Evolutionary conservation across 2,888 invertebrate species (phyloP).

Genomic region (Stegophylla sp.): DNA sequence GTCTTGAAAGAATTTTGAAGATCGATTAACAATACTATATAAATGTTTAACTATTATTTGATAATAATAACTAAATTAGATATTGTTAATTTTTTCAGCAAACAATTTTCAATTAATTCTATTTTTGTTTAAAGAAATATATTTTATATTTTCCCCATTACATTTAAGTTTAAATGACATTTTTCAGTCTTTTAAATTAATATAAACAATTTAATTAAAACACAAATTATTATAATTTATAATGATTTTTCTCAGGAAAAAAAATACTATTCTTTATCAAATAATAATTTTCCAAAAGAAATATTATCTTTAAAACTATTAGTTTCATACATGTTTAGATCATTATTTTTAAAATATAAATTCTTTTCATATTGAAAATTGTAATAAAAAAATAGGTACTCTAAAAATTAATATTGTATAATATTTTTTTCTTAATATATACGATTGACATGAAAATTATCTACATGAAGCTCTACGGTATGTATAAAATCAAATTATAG

Average conservation of each 20-base stretch:
- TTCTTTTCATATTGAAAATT: constrained; percentile 22
- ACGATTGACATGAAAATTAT: constrained; percentile 52
- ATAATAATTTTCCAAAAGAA: constrained; percentile 14
- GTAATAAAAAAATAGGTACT: constrained; percentile 53
- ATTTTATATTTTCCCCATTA: neutral
- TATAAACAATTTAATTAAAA: constrained; percentile 32
- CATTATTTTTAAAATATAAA: constrained; percentile 12
- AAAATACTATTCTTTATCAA: constrained; percentile 23
- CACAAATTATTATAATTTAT: constrained; percentile 8
- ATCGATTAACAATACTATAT: neutral
- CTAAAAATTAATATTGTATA: constrained; percentile 57
- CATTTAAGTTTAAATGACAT: constrained; percentile 38
- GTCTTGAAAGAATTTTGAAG: neutral
- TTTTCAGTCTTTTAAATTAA: constrained; percentile 51
- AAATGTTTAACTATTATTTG: neutral
- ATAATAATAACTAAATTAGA: too few relatives aligned
- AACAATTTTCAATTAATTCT: neutral
- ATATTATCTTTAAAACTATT: constrained; percentile 27
- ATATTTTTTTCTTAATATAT: constrained; percentile 45
- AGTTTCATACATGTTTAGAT: constrained; percentile 20
- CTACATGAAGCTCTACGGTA: constrained; percentile 47
- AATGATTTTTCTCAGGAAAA: neutral
- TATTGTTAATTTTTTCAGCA: too few relatives aligned
- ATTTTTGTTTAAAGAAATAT: constrained; percentile 1
- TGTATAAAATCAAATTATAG: constrained; percentile 48